Conservation (phyloP, 2,797 vertebrate genomes). For the Protosalanx chinensis region DNA sequence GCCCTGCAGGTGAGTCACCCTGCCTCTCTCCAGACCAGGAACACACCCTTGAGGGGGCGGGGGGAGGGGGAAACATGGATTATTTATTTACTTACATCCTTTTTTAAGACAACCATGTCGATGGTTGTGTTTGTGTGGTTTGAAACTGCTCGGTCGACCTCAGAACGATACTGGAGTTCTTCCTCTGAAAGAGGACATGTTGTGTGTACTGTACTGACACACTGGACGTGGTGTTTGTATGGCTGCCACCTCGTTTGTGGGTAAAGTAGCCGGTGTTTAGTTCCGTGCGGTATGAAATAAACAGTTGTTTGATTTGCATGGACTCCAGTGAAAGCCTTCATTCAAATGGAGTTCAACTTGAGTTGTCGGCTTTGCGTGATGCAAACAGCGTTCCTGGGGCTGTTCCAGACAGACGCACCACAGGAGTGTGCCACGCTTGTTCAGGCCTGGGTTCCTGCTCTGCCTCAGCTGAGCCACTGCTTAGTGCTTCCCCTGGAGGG, state of each 20-base stretch:
- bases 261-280: constrained; percentile 16
- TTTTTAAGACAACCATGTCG: too few relatives aligned
- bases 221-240: neutral
- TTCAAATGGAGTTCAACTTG: constrained; percentile 46
- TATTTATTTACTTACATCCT: too few relatives aligned
- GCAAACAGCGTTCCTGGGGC: constrained; percentile 14
- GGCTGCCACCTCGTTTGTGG: neutral
- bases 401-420: constrained; percentile 21
- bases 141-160: too few relatives aligned
- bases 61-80: too few relatives aligned
- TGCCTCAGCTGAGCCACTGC: neutral
- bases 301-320: constrained; percentile 52
- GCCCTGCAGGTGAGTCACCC: constrained; percentile 81
- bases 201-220: neutral
- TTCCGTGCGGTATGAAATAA: constrained; percentile 19
- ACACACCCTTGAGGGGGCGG: too few relatives aligned
- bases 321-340: constrained; percentile 41
- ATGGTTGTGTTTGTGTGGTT: too few relatives aligned
- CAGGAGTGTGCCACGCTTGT: constrained; percentile 21
- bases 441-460: neutral
- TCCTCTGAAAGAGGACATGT: constrained; percentile 5
- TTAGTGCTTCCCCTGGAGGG: neutral
- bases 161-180: too few relatives aligned
- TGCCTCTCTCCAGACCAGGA: too few relatives aligned
- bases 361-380: constrained; percentile 52